These are phyloP conservation scores for Eonycteris spelaea DNA, from an alignment of 2,113 vertebrate genomes.

Conservation along the genomic window DNA sequence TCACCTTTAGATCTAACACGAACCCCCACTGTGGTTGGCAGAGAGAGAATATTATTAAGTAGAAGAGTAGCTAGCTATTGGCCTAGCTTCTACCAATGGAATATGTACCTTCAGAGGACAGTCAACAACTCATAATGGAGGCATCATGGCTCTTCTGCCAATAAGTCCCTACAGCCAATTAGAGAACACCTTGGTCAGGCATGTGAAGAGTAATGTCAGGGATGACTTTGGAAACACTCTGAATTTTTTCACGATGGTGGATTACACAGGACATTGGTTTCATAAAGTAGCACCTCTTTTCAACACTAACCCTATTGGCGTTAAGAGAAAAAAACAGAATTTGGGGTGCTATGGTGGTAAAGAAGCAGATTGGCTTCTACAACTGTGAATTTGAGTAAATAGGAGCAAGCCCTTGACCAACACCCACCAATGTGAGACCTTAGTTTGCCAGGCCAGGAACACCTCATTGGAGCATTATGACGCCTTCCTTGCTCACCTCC, in stretches of 20 bases:
- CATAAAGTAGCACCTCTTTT: background rate
- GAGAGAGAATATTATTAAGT: slow-evolving; percentile 31
- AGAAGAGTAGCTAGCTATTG: slow-evolving; percentile 32
- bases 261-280: background rate
- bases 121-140: background rate
- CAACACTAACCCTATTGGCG: background rate
- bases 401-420: background rate
- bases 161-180: background rate
- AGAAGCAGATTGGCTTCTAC: background rate
- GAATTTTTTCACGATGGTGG: background rate
- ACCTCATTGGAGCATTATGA: background rate
- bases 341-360: background rate
- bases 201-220: background rate
- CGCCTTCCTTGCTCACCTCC: background rate
- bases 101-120: background rate
- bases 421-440: background rate
- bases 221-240: background rate
- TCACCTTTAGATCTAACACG: slow-evolving; percentile 69
- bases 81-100: slow-evolving; percentile 29
- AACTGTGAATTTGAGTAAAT: background rate
- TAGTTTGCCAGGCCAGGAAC: background rate
- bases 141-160: background rate
- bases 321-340: background rate
- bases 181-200: background rate
- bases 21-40: background rate